Conservation (phyloP, 2,113 vertebrate genomes). For the Aix galericulata region DNA sequence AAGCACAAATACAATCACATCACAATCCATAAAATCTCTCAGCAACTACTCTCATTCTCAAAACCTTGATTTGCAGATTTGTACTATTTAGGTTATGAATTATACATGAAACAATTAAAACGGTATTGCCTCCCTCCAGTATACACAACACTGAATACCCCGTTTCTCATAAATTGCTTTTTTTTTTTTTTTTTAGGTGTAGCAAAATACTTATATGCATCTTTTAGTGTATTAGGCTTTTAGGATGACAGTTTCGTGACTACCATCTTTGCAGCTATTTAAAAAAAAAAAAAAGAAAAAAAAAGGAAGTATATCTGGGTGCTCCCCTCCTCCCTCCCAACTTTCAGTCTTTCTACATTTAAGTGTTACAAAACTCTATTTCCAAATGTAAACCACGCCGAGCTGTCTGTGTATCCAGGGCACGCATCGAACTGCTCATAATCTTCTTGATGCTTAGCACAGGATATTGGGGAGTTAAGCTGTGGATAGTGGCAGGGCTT, state of each 20-base stretch:
- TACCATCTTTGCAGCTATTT: not conserved
- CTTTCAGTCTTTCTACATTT: not conserved
- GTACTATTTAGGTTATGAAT: not conserved
- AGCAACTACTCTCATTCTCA: not conserved
- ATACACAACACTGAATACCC: not conserved
- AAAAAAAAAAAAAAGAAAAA: not conserved
- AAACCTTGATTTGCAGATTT: not conserved
- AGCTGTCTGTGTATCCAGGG: not conserved
- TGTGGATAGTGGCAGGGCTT: not conserved
- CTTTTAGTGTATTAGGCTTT: not conserved
- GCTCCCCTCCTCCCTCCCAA: not conserved
- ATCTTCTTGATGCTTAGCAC: slow-evolving; percentile 20
- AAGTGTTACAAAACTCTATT: not conserved
- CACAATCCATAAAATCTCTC: not conserved
- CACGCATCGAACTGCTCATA: not conserved
- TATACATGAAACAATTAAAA: not conserved
- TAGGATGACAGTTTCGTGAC: not conserved
- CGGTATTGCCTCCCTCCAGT: not conserved
- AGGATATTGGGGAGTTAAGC: slow-evolving; percentile 5
- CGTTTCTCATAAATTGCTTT: not conserved
- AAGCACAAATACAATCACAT: not conserved
- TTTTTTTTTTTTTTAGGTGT: not conserved
- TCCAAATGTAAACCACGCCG: not conserved
- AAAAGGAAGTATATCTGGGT: not conserved
- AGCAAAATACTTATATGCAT: not conserved